Percentiles rank a stretch among this genome's conserved stretches.
These are phyloP conservation scores for Nephotettix cincticeps DNA, from an alignment of 1,140 invertebrate genomes.

Conservation along the genomic window DNA sequence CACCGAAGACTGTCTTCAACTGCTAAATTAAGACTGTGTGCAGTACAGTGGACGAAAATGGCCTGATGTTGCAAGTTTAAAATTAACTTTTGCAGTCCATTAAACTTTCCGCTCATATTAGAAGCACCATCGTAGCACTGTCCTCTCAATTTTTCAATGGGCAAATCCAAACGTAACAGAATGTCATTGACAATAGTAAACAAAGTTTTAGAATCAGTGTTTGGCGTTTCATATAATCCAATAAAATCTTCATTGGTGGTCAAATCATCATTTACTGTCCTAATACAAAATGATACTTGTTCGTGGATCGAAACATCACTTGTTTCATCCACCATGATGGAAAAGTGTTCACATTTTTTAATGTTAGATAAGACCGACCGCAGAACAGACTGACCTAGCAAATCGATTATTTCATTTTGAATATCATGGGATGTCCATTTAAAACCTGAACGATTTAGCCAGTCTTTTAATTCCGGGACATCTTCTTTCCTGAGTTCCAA, in stretches of 20 bases:
- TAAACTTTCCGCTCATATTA: slow-evolving; percentile 1
- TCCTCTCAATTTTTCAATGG: neutral
- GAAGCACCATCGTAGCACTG: neutral
- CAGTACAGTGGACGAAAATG: slow-evolving; percentile 27
- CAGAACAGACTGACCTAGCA: neutral
- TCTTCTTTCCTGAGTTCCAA: neutral
- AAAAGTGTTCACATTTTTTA: neutral
- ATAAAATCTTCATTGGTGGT: slow-evolving; percentile 14
- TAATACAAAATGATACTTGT: neutral
- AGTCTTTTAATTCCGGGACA: slow-evolving; percentile 16
- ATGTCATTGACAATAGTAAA: neutral
- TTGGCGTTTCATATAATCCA: neutral
- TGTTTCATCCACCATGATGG: slow-evolving; percentile 15
- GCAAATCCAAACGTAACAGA: neutral
- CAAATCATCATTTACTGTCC: neutral
- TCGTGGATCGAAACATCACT: slow-evolving; percentile 17
- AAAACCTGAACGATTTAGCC: neutral
- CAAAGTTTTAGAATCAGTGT: neutral
- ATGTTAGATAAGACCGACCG: neutral
- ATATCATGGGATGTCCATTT: slow-evolving; percentile 21
- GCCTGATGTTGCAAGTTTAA: slow-evolving; percentile 19
- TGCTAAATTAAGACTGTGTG: slow-evolving; percentile 16
- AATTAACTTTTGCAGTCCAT: slow-evolving; percentile 20
- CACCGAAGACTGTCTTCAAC: slow-evolving; percentile 19
- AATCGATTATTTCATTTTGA: slow-evolving; percentile 20